phyloP scores from a whole-genome alignment of 2,797 vertebrate genomes.

The Knipowitschia caucasica region DNA sequence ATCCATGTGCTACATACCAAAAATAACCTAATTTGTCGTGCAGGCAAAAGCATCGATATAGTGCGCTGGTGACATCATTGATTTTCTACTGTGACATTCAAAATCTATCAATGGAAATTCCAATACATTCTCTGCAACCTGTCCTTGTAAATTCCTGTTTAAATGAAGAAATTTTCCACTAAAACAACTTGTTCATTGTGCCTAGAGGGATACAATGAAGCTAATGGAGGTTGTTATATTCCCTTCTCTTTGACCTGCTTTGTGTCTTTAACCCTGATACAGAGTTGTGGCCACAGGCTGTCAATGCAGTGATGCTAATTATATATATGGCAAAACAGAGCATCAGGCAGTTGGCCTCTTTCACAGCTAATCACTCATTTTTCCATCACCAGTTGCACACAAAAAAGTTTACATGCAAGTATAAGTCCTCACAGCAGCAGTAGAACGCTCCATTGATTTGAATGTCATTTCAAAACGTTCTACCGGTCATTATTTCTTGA shows the following conservation, averaged over 20 bases:
- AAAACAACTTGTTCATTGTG: conserved; percentile 19
- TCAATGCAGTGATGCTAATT: conserved; percentile 60
- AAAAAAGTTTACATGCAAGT: conserved; percentile 47
- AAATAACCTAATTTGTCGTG: neutral
- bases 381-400: conserved; percentile 53
- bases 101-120: neutral
- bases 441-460: no score
- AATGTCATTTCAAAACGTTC: no score
- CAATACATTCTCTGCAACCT: no score
- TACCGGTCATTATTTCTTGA: no score
- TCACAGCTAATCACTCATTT: conserved; percentile 62
- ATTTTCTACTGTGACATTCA: neutral
- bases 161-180: conserved; percentile 9
- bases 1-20: neutral
- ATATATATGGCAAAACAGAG: conserved; percentile 66
- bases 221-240: conserved; percentile 37
- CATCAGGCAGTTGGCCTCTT: conserved; percentile 65
- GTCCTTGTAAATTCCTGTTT: neutral
- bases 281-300: conserved; percentile 33
- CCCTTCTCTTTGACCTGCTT: conserved; percentile 16
- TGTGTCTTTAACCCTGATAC: conserved; percentile 19
- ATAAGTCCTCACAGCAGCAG: no score
- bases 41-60: neutral
- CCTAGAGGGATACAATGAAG: conserved; percentile 29
- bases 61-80: neutral